Evolutionary conservation across 2,113 vertebrate species (phyloP).

Genomic region (Etia nguti): DNA sequence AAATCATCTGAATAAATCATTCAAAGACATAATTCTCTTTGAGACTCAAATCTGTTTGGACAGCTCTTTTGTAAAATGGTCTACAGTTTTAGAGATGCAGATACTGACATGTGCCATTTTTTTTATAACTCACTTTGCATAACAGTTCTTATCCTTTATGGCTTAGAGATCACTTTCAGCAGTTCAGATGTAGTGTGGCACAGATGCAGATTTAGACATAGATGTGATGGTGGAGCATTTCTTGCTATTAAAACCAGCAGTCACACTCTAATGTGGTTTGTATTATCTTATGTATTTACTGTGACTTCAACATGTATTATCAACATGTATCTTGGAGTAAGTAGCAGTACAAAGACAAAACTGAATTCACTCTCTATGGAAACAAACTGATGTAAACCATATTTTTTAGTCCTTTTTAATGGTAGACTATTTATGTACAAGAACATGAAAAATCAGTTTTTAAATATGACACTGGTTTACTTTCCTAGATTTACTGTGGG

Average conservation of each 20-base stretch:
- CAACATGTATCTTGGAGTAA: neutral
- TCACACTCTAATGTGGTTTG: neutral
- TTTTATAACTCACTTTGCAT: neutral
- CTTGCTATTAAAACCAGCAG: neutral
- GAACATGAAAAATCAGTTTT: neutral
- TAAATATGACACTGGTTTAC: neutral
- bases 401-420: neutral
- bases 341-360: neutral
- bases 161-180: neutral
- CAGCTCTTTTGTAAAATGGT: neutral
- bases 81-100: neutral
- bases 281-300: neutral
- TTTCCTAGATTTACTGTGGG: neutral
- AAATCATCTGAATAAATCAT: slow-evolving; percentile 7
- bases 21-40: neutral
- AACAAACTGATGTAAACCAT: neutral
- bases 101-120: neutral
- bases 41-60: neutral
- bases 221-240: neutral
- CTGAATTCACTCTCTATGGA: neutral
- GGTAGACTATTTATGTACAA: neutral
- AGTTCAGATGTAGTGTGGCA: neutral
- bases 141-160: neutral
- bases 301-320: neutral
- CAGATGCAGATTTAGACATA: neutral